Conservation (phyloP, 2,888 invertebrate genomes). For the Athalia circularis region DNA sequence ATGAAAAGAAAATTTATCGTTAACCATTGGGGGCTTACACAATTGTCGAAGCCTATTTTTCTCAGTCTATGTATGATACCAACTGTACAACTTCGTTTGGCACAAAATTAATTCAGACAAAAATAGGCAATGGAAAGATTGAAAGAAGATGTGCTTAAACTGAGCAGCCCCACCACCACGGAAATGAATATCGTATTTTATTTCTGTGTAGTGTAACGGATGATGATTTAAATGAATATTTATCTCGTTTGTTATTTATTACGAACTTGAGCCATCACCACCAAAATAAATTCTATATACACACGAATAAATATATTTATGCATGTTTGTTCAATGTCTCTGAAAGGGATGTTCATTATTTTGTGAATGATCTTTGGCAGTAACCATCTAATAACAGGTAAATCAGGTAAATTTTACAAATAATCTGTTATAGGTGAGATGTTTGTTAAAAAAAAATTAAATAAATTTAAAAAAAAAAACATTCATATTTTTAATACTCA, state of each 20-base stretch:
- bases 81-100: no score
- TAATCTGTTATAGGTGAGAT: conserved; percentile 25
- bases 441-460: not conserved
- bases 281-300: conserved; percentile 53
- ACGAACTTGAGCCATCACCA: conserved; percentile 62
- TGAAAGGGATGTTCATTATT: conserved; percentile 49
- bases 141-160: not conserved
- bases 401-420: conserved; percentile 30
- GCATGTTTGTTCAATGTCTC: conserved; percentile 54
- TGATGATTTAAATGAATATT: conserved; percentile 7
- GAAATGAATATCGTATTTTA: conserved; percentile 28
- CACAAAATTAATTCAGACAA: not conserved
- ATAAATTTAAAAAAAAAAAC: no score
- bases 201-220: not conserved
- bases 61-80: no score
- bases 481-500: no score
- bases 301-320: conserved; percentile 32
- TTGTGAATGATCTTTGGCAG: conserved; percentile 22
- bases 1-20: not conserved
- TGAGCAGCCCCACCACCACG: not conserved
- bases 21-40: not conserved
- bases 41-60: no score
- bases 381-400: not conserved
- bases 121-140: not conserved
- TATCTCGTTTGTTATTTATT: conserved; percentile 19